Base-by-base conservation (phyloP, 2,113 vertebrate species). In the Notothenia rossii region DNA sequence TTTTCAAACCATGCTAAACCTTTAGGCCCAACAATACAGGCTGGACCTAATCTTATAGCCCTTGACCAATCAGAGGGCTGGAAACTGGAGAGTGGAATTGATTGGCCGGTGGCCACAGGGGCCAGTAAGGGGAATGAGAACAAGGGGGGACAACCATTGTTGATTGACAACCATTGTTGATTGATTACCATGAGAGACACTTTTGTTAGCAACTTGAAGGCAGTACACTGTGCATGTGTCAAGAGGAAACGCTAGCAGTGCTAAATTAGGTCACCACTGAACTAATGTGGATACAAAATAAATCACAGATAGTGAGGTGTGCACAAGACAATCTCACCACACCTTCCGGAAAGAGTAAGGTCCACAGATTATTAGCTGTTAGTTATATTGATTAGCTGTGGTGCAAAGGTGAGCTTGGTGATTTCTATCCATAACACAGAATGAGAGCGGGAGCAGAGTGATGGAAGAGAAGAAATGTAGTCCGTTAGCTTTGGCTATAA, bases 161-260 rank as follows among this genome's bases (percentile, higher is more conserved):
- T 85, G 89, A 91, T 86, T 92, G 92, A 94, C 92, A 89, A 92
- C 88, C 91, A 91, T 93, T 29, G 91, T 92, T 85, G 89, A 91
- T 86, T 92, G 92, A 94, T 93, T 90, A 92, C 88, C 91, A 91
- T 93, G 92, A 90, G 92, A 92, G 89, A 92, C 90, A 93, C 91
- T 91, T 92, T 94, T 94, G 89, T 93, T 90, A 72, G 46, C 50
- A 73, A 86, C 89, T 89, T 88, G 84, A 88, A 89, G 89, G 86
- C 88, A 81, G 81, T 79, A 67, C 88, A 89, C 86, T 89, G 80
- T 73, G 89, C 74, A 83, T 83, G 89, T 77, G 86, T 86, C 64
- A 56, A 73, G 77, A 89, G 89, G 92, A 92, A 91, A 92, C 50
- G 68, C 83, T 85, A 71, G 83, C 82, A 43, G 75, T 71, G 82